Evolutionary conservation across 2,888 invertebrate genomes (phyloP).

Genomic region (Dolichomitus sp.): DNA sequence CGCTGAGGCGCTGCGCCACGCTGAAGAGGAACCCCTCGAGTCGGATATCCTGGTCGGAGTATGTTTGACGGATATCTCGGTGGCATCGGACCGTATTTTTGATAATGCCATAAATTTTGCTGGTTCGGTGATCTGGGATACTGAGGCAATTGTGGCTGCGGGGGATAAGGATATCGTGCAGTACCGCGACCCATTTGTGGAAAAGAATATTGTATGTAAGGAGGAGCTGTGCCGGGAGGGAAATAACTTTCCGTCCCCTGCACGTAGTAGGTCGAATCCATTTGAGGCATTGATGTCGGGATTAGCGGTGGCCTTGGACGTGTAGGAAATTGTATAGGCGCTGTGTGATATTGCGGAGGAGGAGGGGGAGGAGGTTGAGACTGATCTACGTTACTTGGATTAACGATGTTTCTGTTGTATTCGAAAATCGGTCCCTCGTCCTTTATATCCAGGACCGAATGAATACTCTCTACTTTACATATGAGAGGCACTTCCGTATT

Average conservation of each 20-base stretch:
- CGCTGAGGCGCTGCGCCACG: slow-evolving; percentile 49
- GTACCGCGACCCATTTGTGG: slow-evolving; percentile 56
- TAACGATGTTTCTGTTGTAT: slow-evolving; percentile 35
- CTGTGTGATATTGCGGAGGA: slow-evolving; percentile 59
- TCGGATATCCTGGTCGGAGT: slow-evolving; percentile 33
- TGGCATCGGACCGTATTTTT: slow-evolving; percentile 45
- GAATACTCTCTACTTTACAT: slow-evolving; percentile 76
- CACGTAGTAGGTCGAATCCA: slow-evolving; percentile 76
- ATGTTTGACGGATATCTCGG: slow-evolving; percentile 51
- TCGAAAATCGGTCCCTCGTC: slow-evolving; percentile 81
- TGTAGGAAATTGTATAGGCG: slow-evolving; percentile 69
- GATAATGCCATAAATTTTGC: slow-evolving; percentile 60
- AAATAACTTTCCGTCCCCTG: slow-evolving; percentile 73
- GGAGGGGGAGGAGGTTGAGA: slow-evolving; percentile 74
- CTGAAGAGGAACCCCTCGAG: slow-evolving; percentile 31
- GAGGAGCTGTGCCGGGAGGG: slow-evolving; percentile 25
- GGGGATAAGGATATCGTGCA: slow-evolving; percentile 59
- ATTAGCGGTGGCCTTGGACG: slow-evolving; percentile 47
- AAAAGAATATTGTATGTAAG: slow-evolving; percentile 62
- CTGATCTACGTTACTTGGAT: slow-evolving; percentile 67
- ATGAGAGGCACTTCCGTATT: slow-evolving; percentile 34
- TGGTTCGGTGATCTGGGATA: slow-evolving; percentile 31
- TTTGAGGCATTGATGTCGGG: slow-evolving; percentile 62
- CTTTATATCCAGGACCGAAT: slow-evolving; percentile 83
- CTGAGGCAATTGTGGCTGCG: slow-evolving; percentile 58